Evolutionary conservation across 2,797 vertebrate genomes (phyloP), one percentile per base, ranked within the genome.

Genomic region (Nyctalus aviator): DNA sequence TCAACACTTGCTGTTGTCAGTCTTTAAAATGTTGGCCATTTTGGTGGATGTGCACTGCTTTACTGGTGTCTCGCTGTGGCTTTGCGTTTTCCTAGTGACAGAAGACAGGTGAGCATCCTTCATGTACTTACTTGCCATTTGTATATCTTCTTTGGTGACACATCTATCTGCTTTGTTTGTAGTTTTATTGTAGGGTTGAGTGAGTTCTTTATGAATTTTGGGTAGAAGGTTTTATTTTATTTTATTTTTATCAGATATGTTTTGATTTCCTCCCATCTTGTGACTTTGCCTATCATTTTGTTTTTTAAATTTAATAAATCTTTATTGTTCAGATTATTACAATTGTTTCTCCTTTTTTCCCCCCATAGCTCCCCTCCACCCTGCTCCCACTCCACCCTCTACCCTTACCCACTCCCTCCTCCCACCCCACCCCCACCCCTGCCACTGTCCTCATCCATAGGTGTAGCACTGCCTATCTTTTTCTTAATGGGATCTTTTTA

Each of bases 401-500:
- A 6, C 37, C 37, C 37, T 41, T 41, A 41, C 37, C 37, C 37
- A 41, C 37, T 41, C 37, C 37, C 37, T 41, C 37, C 37, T 41
- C 37, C 37, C 37, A 41, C 37, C 37, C 37, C 37, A 41, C 37
- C 37, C 6, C 37, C 37, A 41, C 5, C 37, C 37, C 37, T 6
- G 37, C 37, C 37, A 41, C 37, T 41, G 37, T 41, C 37, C 37
- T 41, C 37, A 41, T 41, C 37, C 37, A 41, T 41, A 41, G 37
- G 37, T 41, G 37, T 7, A 41, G 37, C 6, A 41, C 84, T 73
- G 35, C 37, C 50, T 89, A 53, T 86, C 48, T 8, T 71, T 82
- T 59, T 85, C 68, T 81, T 75, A 81, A 82, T 37, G 30, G 41
- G 18, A n/a, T 79, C 84, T 88, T 66, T 48, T 6, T 14, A 64